phyloP scores from a whole-genome alignment of 2,113 vertebrate species.

The Aegotheles bennettii region DNA sequence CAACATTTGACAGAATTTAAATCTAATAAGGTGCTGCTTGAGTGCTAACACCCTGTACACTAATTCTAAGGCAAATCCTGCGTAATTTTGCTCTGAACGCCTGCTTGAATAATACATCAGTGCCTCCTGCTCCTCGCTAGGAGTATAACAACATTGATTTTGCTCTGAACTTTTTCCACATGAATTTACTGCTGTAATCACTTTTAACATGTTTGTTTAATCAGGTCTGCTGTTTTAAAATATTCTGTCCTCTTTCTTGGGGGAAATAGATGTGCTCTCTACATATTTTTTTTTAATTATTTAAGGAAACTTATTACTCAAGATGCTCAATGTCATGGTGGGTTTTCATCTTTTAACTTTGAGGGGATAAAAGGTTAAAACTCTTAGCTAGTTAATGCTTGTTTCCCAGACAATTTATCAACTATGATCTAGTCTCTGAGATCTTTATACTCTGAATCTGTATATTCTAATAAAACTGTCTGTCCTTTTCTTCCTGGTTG shows the following conservation, averaged over 20 bases:
- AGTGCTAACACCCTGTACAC: slow-evolving; percentile 68
- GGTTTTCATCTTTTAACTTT: too few relatives aligned
- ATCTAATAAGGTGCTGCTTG: slow-evolving; percentile 66
- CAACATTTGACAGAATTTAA: slow-evolving; percentile 35
- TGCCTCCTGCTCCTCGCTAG: slow-evolving; percentile 56
- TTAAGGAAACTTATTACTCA: too few relatives aligned
- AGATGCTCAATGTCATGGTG: too few relatives aligned
- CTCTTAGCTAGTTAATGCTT: too few relatives aligned
- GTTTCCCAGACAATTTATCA: background rate
- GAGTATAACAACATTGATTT: slow-evolving; percentile 62
- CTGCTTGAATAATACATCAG: slow-evolving; percentile 66
- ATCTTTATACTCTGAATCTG: background rate
- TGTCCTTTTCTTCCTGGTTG: background rate
- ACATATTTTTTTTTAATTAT: background rate
- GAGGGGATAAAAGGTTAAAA: too few relatives aligned
- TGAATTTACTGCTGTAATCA: slow-evolving; percentile 10
- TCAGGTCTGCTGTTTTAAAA: slow-evolving; percentile 31
- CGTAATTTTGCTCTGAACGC: slow-evolving; percentile 67
- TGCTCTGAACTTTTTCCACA: slow-evolving; percentile 53
- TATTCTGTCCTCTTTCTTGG: background rate
- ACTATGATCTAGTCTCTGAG: background rate
- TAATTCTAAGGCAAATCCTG: slow-evolving; percentile 66
- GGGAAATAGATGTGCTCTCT: background rate
- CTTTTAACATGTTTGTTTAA: slow-evolving; percentile 50
- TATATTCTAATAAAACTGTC: background rate